phyloP scores from a whole-genome alignment of 1,140 invertebrate genomes.

The Maconellicoccus hirsutus region DNA sequence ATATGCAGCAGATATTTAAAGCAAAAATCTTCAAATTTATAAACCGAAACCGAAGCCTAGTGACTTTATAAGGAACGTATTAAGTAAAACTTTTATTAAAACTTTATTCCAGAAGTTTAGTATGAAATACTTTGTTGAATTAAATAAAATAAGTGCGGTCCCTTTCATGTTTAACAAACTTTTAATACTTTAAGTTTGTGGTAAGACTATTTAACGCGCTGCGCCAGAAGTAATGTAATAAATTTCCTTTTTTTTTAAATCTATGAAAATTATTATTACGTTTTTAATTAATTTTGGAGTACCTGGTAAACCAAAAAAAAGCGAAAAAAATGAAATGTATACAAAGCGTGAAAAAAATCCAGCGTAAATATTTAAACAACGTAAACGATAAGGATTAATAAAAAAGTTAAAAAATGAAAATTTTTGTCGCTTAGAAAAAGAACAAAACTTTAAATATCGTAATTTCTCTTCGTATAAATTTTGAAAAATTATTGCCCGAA shows the following conservation, averaged over 20 bases:
- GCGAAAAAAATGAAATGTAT: neutral
- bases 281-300: neutral
- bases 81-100: neutral
- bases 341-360: too few relatives aligned
- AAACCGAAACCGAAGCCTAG: neutral
- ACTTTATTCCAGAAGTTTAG: neutral
- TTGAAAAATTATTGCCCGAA: too few relatives aligned
- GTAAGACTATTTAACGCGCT: neutral
- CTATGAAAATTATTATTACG: neutral
- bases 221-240: neutral
- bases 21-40: too few relatives aligned
- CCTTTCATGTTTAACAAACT: constrained; percentile 2
- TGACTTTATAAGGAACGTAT: neutral
- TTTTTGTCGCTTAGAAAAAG: too few relatives aligned
- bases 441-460: too few relatives aligned
- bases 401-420: neutral
- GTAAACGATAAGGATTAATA: constrained; percentile 9
- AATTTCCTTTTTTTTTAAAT: constrained; percentile 3
- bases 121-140: neutral
- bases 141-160: constrained; percentile 5
- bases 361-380: neutral
- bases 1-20: too few relatives aligned
- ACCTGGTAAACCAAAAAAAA: neutral
- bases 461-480: too few relatives aligned
- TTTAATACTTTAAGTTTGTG: constrained; percentile 5